Base-by-base conservation (phyloP, 2,797 vertebrate genomes). In the Luscinia megarhynchos region DNA sequence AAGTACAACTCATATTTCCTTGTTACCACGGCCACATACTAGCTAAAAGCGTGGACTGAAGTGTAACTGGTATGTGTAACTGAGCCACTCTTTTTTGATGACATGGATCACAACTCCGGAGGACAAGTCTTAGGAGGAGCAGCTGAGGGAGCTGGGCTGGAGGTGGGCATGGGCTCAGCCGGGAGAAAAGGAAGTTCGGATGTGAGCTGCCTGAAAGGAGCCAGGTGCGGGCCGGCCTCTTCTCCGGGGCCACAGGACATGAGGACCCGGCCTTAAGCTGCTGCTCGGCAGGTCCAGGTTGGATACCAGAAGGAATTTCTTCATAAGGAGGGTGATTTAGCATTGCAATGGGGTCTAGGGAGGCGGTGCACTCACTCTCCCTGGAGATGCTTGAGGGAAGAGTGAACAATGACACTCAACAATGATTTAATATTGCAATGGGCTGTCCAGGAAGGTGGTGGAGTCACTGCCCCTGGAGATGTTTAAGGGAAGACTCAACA, bases 191-290 rank as follows among this genome's bases (percentile, higher is more conserved):
- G 5, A 19, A 19, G 11, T 29, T 63, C 13, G 14, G 53, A 2
- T 12, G 32, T 15, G 22, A 67, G 8, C 22, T 24, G 2, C 36
- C n/a, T n/a, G 43, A 11, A 9, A 22, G 43, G 32, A 32, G 40
- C 13, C 22, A 6, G 41, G 11, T 14, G 7, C 1, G 5, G 8
- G 9, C 8, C 1, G 1, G 19, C 41, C 50, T 43, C 22, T 22
- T 34, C 54, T 41, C 7, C 32, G 27, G 1, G 11, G 26, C 24
- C 21, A 1, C 50, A 4, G 36, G 22, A 38, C 1, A 0, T 4
- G 23, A 62, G 19, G 10, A 55, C 8, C 2, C 3, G 61, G 40
- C 17, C 45, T 12, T n/a, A 12, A 38, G 14, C 20, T n/a, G 14
- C 34, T 24, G 29, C 4, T 9, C 3, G 0, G 14, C 11, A 41